phyloP scores from a whole-genome alignment of 1,140 invertebrate genomes.

The Batillaria attramentaria region DNA sequence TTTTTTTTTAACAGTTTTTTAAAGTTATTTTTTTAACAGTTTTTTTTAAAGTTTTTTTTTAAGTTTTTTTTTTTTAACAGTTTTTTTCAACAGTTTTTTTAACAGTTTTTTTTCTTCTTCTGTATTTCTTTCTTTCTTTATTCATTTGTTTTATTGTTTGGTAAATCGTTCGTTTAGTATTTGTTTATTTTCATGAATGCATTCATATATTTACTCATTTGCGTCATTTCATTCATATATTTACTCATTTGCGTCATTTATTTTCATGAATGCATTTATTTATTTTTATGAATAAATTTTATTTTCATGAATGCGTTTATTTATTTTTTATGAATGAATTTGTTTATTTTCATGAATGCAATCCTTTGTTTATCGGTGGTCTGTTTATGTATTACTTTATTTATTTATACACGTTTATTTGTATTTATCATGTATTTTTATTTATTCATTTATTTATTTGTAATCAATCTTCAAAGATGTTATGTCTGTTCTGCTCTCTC shows the following conservation, averaged over 20 bases:
- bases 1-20: too few species aligned
- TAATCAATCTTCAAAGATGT: not conserved
- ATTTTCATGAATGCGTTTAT: not conserved
- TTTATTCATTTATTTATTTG: not conserved
- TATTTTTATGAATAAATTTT: not conserved
- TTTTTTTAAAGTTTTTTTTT: not conserved
- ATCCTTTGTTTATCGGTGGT: not conserved
- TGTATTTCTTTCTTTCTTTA: not conserved
- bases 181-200: not conserved
- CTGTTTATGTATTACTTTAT: not conserved
- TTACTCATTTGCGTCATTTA: not conserved
- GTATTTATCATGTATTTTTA: slow-evolving; percentile 4
- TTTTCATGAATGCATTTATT: not conserved
- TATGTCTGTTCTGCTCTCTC: not conserved
- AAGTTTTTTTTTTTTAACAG: not conserved
- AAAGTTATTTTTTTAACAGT: not conserved
- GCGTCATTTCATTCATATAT: not conserved
- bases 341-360: not conserved
- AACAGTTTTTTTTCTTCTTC: not conserved
- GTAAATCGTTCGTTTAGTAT: not conserved
- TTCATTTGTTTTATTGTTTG: not conserved
- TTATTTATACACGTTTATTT: not conserved
- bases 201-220: not conserved
- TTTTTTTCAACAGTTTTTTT: not conserved
- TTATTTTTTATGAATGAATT: not conserved